Percentiles rank a stretch among this genome's conserved stretches.
These are phyloP conservation scores for Eumaeus atala DNA, from an alignment of 1,140 invertebrate species.

Conservation along the genomic window DNA sequence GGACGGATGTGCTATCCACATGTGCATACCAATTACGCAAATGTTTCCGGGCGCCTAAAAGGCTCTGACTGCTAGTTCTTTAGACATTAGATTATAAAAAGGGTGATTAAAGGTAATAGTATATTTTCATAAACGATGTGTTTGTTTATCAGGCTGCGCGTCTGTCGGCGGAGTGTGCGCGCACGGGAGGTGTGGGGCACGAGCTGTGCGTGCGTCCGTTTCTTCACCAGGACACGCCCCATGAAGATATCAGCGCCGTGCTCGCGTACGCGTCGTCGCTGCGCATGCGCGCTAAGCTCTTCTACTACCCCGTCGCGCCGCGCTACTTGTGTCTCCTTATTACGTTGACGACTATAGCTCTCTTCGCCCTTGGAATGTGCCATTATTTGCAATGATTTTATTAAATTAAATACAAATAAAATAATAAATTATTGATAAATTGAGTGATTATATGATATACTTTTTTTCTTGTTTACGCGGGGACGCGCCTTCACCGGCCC, in stretches of 20 bases:
- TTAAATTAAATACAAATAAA: too few relatives aligned
- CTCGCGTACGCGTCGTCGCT: slow-evolving; percentile 85
- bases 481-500: too few relatives aligned
- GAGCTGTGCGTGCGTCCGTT: slow-evolving; percentile 85
- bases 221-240: slow-evolving; percentile 83
- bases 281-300: slow-evolving; percentile 82
- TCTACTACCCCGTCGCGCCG: slow-evolving; percentile 81
- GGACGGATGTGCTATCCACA: too few relatives aligned
- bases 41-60: too few relatives aligned
- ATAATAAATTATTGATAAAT: too few relatives aligned
- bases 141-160: slow-evolving; percentile 80
- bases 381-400: slow-evolving; percentile 57
- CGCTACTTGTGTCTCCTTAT: slow-evolving; percentile 80
- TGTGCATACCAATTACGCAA: too few relatives aligned
- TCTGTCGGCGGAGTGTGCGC: slow-evolving; percentile 82
- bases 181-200: slow-evolving; percentile 82
- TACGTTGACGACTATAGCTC: slow-evolving; percentile 73
- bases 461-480: too few relatives aligned
- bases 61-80: too few relatives aligned
- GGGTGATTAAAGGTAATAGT: not conserved
- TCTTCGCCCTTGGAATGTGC: slow-evolving; percentile 82
- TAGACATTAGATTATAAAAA: too few relatives aligned
- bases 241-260: slow-evolving; percentile 83
- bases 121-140: slow-evolving; percentile 8
- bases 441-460: too few relatives aligned